Percentiles rank a stretch among this genome's conserved stretches.
Evolutionary conservation across 2,113 vertebrate species (phyloP).

Genomic region (Sinocyclocheilus grahami): DNA sequence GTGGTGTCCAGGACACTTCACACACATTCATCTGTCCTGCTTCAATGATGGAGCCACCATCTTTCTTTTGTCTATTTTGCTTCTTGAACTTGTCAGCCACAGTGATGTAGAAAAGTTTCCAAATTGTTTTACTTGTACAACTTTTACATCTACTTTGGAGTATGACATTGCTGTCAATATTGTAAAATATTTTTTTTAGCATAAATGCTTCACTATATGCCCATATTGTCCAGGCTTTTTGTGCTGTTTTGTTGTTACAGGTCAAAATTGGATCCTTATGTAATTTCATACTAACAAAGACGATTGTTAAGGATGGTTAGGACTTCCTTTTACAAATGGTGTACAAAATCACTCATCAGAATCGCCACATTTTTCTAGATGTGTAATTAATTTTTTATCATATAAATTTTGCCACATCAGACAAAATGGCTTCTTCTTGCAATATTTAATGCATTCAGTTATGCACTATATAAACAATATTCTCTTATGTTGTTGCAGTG

Average conservation of each 20-base stretch:
- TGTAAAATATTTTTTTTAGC: slow-evolving; percentile 34
- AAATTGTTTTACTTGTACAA: background rate
- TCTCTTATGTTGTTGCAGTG: background rate
- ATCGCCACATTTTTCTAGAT: background rate
- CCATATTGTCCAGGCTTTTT: background rate
- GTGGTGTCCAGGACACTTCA: slow-evolving; percentile 21
- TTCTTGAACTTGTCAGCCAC: slow-evolving; percentile 1
- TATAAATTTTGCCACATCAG: background rate
- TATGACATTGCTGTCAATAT: background rate
- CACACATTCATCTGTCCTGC: background rate
- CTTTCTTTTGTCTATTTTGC: slow-evolving; percentile 9
- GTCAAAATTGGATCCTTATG: background rate
- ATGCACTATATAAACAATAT: background rate
- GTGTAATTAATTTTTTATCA: background rate
- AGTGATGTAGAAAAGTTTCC: background rate
- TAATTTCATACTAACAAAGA: background rate
- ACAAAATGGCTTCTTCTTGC: background rate
- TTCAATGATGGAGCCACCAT: background rate
- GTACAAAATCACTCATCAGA: background rate
- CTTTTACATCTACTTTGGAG: background rate
- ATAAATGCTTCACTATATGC: slow-evolving; percentile 1
- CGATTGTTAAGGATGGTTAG: background rate
- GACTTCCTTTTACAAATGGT: background rate
- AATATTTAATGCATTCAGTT: background rate
- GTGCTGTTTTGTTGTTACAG: background rate